Base-by-base conservation (phyloP, 1,140 invertebrate genomes). In the Triops cancriformis region DNA sequence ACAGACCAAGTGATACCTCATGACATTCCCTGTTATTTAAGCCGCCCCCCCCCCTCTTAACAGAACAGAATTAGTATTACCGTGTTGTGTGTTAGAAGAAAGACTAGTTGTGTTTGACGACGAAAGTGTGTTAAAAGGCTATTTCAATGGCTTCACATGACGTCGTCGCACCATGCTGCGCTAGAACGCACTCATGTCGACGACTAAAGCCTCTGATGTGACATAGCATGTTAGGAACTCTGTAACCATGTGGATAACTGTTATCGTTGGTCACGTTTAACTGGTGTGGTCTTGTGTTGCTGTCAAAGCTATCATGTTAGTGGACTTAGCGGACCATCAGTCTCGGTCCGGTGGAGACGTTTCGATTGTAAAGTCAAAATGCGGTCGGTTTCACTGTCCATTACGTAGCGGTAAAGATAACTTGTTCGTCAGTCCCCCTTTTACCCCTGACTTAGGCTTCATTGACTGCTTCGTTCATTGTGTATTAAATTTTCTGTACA, bases 1-100 rank as follows among this genome's bases (percentile, higher is more conserved):
- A 64, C 51, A 64, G 51, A 64, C 51, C 51, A 64, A 64, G 51
- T 64, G 51, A 64, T 64, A 64, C 51, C 51, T 64, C 51, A 64
- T 64, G 51, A 64, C 51, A 64, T 64, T 64, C 51, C 51, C 51
- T 64, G 23, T 64, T 64, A 23, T 64, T 64, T n/a, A 23, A 64
- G 23, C n/a, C 14, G 5, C 51, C 51, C 14, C 23, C 23, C 1
- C 3, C n/a, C n/a, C n/a, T n/a, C 7, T 37, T 37, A 37, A 37
- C 31, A 37, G 7, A 37, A 7, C 7, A 37, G 14, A n/a, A 18
- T 23, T 64, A 23, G 51, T n/a, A n/a, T 64, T 23, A 23, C 18
- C 51, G 51, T 64, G 23, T 64, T 64, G 51, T 64, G 51, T 64
- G 14, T 64, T 64, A 64, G 51, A 23, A 23, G 23, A 23, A n/a